Evolutionary conservation across 1,140 invertebrate species (phyloP).

Genomic region (Bombus confusus): DNA sequence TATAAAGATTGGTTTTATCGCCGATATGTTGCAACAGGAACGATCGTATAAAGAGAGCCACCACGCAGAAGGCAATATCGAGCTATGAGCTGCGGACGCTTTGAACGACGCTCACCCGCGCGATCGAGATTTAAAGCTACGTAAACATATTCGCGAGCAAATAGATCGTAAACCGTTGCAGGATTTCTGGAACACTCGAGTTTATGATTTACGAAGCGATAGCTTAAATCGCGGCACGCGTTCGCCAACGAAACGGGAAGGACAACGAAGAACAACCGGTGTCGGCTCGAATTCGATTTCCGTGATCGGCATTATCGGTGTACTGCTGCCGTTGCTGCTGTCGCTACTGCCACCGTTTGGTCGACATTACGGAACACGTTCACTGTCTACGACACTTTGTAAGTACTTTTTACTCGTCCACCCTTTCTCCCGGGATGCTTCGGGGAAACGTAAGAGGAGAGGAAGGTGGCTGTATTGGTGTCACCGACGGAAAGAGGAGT

Average conservation of each 20-base stretch:
- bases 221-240: not conserved
- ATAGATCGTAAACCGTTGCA: slow-evolving; percentile 15
- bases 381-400: slow-evolving; percentile 49
- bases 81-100: not conserved
- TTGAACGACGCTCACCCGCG: not conserved
- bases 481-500: slow-evolving; percentile 23
- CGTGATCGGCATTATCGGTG: slow-evolving; percentile 39
- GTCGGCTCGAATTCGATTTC: slow-evolving; percentile 20
- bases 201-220: slow-evolving; percentile 10
- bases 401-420: slow-evolving; percentile 62
- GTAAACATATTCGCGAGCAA: slow-evolving; percentile 25
- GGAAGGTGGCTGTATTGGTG: slow-evolving; percentile 34
- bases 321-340: not conserved
- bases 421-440: slow-evolving; percentile 10
- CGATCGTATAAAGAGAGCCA: not conserved
- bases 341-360: not conserved
- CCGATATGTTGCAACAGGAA: not conserved
- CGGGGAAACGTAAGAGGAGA: slow-evolving; percentile 1
- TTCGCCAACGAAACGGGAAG: not conserved
- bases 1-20: not conserved
- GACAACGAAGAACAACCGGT: not conserved
- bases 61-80: not conserved
- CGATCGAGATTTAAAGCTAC: slow-evolving; percentile 25
- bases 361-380: slow-evolving; percentile 46
- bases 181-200: not conserved